Evolutionary conservation across 1,140 invertebrate genomes (phyloP).

Genomic region (Diorhabda sublineata): DNA sequence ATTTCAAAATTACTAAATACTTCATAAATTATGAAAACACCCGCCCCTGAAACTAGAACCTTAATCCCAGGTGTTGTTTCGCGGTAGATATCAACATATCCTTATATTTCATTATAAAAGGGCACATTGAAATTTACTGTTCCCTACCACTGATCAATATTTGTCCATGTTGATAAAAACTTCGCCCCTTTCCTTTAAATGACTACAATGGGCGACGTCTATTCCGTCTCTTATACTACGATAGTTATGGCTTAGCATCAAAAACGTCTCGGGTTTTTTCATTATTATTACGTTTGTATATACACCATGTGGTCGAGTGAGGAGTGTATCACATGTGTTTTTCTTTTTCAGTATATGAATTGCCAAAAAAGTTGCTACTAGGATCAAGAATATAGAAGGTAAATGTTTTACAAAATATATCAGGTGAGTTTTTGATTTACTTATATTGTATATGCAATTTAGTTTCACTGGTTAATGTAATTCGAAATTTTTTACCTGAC

Average conservation of each 20-base stretch:
- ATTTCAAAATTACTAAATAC: too few relatives aligned
- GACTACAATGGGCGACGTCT: not conserved
- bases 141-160: not conserved
- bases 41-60: not conserved
- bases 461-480: too few relatives aligned
- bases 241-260: not conserved
- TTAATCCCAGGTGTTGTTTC: not conserved
- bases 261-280: not conserved
- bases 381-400: too few relatives aligned
- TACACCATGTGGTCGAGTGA: not conserved
- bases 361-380: too few relatives aligned
- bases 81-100: not conserved
- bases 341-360: not conserved
- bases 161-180: not conserved
- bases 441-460: too few relatives aligned
- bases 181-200: not conserved
- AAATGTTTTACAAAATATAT: too few relatives aligned
- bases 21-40: too few relatives aligned
- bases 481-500: too few relatives aligned
- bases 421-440: too few relatives aligned
- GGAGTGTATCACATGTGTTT: not conserved
- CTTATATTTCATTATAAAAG: not conserved
- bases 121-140: not conserved
- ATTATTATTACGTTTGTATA: not conserved
- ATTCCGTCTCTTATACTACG: not conserved